Percentiles rank a stretch among this genome's conserved stretches.
These are phyloP conservation scores for Cyrtorhinus lividipennis DNA, from an alignment of 1,140 invertebrate genomes.

Conservation along the genomic window DNA sequence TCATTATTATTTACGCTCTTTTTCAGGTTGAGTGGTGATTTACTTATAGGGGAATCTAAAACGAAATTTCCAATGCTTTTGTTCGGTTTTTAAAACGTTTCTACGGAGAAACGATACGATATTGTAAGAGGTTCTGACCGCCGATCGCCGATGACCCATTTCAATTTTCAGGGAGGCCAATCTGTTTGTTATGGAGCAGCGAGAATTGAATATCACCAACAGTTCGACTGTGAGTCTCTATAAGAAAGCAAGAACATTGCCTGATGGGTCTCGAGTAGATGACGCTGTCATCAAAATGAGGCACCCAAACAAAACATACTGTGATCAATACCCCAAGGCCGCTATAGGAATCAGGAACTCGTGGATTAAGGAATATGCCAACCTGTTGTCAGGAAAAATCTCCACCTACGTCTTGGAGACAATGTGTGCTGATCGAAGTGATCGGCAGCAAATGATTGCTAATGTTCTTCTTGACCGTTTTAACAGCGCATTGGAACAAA, in stretches of 20 bases:
- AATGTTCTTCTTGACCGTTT: conserved; percentile 14
- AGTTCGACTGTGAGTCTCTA: conserved; percentile 10
- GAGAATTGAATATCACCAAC: conserved; percentile 1
- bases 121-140: too few relatives aligned
- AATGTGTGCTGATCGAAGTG: conserved; percentile 12
- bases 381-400: conserved; percentile 17
- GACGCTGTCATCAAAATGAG: background rate
- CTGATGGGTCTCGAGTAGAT: background rate
- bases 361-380: conserved; percentile 19
- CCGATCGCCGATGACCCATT: background rate
- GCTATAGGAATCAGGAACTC: conserved; percentile 7
- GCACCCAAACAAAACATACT: background rate
- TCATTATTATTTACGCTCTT: too few relatives aligned
- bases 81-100: too few relatives aligned
- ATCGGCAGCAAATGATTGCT: conserved; percentile 15
- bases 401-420: conserved; percentile 18
- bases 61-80: too few relatives aligned
- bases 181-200: conserved; percentile 17
- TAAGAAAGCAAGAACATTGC: background rate
- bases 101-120: too few relatives aligned
- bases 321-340: background rate
- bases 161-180: conserved; percentile 19
- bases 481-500: conserved; percentile 17
- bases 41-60: too few relatives aligned
- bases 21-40: too few relatives aligned